A percentile compares a stretch with the other conserved stretches of the same genome.
phyloP scores from a whole-genome alignment of 1,140 invertebrate species.

The Penaeus vannamei region DNA sequence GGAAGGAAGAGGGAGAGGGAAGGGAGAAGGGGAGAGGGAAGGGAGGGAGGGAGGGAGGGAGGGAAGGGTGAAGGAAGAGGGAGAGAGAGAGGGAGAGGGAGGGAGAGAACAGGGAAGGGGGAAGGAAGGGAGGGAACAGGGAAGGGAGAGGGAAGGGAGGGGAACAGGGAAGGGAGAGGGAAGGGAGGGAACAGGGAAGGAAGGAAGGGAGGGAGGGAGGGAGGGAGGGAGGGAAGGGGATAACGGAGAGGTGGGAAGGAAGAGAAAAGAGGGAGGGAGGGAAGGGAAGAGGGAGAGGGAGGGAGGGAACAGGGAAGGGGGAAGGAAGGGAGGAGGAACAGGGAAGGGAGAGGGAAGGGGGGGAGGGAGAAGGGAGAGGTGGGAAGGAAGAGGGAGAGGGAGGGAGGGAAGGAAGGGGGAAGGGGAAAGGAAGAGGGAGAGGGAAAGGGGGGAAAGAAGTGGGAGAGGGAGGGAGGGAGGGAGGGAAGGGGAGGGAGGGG shows the following conservation, averaged over 20 bases:
- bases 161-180: not conserved
- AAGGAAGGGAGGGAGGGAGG: not conserved
- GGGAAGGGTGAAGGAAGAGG: not conserved
- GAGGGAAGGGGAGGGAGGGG: not conserved
- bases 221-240: not conserved
- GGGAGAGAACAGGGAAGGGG: not conserved
- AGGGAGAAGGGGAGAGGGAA: not conserved
- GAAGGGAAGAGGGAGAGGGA: not conserved
- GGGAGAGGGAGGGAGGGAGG: not conserved
- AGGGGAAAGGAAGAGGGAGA: not conserved
- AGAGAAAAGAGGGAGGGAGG: not conserved
- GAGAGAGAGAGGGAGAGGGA: not conserved
- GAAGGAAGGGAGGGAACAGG: not conserved
- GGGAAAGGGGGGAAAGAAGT: not conserved
- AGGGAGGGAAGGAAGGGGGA: not conserved
- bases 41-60: not conserved
- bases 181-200: not conserved
- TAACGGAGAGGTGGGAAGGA: not conserved
- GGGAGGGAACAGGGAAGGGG: not conserved
- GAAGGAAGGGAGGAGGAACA: not conserved
- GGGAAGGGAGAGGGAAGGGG: not conserved
- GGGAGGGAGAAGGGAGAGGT: not conserved
- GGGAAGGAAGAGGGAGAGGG: not conserved
- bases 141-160: not conserved
- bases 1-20: not conserved